These are phyloP conservation scores for Drosophila kuntzei DNA, from an alignment of 2,888 invertebrate genomes.

Conservation along the genomic window DNA sequence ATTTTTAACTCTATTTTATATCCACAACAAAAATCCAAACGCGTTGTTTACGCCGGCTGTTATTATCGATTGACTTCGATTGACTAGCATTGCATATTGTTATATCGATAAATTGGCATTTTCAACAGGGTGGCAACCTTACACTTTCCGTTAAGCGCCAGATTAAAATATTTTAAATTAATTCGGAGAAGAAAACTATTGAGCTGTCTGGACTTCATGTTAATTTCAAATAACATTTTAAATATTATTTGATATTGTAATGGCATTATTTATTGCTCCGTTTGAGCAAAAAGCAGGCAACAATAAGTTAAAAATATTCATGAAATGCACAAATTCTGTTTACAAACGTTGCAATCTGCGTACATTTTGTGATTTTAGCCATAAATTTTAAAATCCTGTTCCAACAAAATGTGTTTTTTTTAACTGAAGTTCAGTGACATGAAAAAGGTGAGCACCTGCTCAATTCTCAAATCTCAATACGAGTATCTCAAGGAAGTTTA, in stretches of 20 bases:
- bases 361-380: slow-evolving; percentile 36
- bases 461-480: slow-evolving; percentile 5
- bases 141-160: neutral
- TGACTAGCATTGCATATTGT: neutral
- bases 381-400: slow-evolving; percentile 60
- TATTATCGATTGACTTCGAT: slow-evolving; percentile 3
- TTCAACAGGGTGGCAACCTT: slow-evolving; percentile 29
- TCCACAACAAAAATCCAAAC: slow-evolving; percentile 11
- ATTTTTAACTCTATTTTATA: slow-evolving; percentile 42
- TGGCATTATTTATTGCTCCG: slow-evolving; percentile 4
- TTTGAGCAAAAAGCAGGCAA: neutral
- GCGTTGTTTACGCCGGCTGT: slow-evolving; percentile 44
- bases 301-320: slow-evolving; percentile 10
- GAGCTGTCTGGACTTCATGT: neutral
- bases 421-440: slow-evolving; percentile 52
- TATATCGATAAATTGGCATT: slow-evolving; percentile 21
- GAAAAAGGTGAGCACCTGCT: slow-evolving; percentile 27
- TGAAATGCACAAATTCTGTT: slow-evolving; percentile 20
- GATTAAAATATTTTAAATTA: neutral
- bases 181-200: neutral
- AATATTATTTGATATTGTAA: neutral
- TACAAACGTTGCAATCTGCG: slow-evolving; percentile 25
- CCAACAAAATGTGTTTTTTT: slow-evolving; percentile 36
- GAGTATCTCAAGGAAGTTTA: slow-evolving; percentile 36
- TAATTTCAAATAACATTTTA: slow-evolving; percentile 1